Evolutionary conservation across 2,797 vertebrate genomes (phyloP).

Genomic region (Acrossocheilus fasciatus): DNA sequence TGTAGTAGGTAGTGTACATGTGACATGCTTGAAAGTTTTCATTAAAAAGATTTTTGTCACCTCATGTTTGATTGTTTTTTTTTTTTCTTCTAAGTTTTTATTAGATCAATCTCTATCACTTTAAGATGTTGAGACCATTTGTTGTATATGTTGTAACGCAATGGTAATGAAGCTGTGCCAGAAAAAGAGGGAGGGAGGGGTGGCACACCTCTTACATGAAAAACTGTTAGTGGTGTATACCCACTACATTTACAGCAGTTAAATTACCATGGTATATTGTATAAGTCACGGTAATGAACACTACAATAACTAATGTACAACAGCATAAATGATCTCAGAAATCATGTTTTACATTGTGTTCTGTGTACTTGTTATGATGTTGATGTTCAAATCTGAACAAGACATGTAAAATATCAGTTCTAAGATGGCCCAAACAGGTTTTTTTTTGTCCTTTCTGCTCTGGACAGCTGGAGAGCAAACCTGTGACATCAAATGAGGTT

Average conservation of each 20-base stretch:
- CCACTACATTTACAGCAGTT: background rate
- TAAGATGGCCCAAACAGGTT: background rate
- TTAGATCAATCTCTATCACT: background rate
- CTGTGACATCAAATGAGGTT: background rate
- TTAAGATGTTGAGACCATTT: no score
- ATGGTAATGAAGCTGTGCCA: background rate
- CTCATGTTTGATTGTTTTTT: background rate
- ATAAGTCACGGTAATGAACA: background rate
- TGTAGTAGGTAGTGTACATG: background rate
- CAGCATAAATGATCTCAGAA: background rate
- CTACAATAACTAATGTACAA: background rate
- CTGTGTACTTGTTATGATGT: background rate
- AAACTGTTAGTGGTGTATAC: background rate
- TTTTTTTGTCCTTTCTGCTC: background rate
- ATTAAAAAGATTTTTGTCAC: conserved; percentile 6
- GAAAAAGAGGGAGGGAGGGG: no score
- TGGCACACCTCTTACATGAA: background rate
- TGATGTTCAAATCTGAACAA: no score
- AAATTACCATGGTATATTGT: background rate
- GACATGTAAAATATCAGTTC: no score
- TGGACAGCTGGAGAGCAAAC: background rate
- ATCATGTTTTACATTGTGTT: background rate
- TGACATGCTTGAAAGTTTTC: conserved; percentile 20
- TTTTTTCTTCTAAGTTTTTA: background rate
- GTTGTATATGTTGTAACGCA: background rate